Evolutionary conservation across 92 coral and sea anemone genomes (phyloP).

Genomic region (Virgularia gustaviana): DNA sequence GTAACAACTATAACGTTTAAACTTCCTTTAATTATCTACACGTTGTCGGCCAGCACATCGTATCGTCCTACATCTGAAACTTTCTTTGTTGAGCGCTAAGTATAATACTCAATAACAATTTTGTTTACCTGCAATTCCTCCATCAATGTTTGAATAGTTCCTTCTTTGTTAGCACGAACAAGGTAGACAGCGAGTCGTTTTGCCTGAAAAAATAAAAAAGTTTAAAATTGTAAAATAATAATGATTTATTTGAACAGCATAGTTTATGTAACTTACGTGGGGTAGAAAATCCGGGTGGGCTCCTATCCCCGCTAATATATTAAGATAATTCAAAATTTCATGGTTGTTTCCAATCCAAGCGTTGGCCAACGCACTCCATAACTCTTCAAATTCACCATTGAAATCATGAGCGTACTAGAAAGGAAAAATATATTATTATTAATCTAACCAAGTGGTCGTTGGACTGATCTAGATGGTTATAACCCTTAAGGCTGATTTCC

Average conservation of each 20-base stretch:
- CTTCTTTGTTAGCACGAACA: conserved; percentile 84
- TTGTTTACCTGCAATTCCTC: conserved; percentile 79
- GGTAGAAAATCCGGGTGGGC: conserved; percentile 82
- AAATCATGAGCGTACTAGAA: conserved; percentile 79
- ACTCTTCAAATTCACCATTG: conserved; percentile 84
- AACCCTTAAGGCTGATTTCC: too few relatives aligned
- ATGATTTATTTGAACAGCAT: background rate
- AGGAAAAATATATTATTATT: background rate
- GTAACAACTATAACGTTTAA: too few relatives aligned
- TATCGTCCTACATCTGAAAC: too few relatives aligned
- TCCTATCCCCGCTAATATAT: conserved; percentile 78
- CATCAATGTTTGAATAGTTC: conserved; percentile 83
- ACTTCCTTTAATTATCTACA: background rate
- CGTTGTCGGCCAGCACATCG: too few relatives aligned
- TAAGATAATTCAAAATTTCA: conserved; percentile 84
- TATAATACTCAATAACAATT: background rate
- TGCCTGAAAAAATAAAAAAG: conserved; percentile 71
- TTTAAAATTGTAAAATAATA: too few relatives aligned
- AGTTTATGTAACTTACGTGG: conserved; percentile 65
- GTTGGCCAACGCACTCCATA: conserved; percentile 82
- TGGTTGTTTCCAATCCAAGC: conserved; percentile 83
- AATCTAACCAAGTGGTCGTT: background rate
- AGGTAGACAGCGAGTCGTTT: conserved; percentile 91
- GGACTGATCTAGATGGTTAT: background rate
- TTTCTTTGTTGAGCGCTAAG: background rate